Conservation (phyloP, 2,888 invertebrate species). For the Calameuta idolon region DNA sequence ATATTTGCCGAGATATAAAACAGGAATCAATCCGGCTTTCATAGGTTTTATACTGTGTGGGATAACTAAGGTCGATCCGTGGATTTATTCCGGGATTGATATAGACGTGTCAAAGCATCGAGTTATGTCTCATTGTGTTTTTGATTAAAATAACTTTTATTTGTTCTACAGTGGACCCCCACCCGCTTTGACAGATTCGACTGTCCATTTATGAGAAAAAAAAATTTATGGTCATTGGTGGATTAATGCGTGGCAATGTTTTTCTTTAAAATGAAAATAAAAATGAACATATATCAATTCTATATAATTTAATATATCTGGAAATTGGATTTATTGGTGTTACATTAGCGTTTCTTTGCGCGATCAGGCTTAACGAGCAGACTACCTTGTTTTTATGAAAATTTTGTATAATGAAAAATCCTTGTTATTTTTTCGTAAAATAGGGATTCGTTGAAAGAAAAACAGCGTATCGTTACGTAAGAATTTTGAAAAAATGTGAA, state of each 20-base stretch:
- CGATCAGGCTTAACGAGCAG: no score
- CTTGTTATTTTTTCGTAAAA: background rate
- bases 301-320: background rate
- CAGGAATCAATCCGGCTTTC: constrained; percentile 19
- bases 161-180: background rate
- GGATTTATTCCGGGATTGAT: background rate
- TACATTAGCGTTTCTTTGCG: no score
- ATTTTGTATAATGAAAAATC: background rate
- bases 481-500: background rate
- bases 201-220: background rate
- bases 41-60: background rate
- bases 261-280: background rate
- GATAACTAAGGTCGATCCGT: background rate
- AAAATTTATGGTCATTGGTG: background rate
- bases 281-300: background rate
- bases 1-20: constrained; percentile 31
- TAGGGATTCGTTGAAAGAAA: background rate
- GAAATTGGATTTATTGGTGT: no score
- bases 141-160: background rate
- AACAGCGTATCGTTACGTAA: no score
- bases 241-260: background rate
- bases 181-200: background rate
- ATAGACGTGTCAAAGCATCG: background rate
- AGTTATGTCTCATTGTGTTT: background rate
- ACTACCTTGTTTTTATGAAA: no score